Evolutionary conservation across 2,888 invertebrate species (phyloP).

Genomic region (Mechanitis messenoides): DNA sequence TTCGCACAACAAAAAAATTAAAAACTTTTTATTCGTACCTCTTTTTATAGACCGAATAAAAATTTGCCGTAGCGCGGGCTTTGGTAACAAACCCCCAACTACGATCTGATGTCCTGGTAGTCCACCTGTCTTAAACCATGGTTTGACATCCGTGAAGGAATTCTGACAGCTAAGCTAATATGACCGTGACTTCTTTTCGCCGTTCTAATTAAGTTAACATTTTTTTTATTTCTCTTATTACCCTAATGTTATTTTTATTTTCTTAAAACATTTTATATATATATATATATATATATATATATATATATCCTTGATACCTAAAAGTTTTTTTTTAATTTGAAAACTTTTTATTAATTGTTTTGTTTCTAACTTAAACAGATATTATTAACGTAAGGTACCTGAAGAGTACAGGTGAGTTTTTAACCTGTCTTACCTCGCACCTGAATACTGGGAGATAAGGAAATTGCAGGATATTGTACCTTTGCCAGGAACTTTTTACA

Average conservation of each 20-base stretch:
- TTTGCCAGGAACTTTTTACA: constrained; percentile 40
- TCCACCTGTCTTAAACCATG: constrained; percentile 65
- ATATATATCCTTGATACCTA: too few species aligned
- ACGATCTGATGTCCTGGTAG: constrained; percentile 54
- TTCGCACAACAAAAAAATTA: too few species aligned
- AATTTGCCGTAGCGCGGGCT: not conserved
- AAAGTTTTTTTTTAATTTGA: too few species aligned
- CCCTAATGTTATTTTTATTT: too few species aligned
- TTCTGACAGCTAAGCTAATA: constrained; percentile 60
- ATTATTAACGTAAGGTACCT: not conserved
- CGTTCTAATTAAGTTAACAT: not conserved
- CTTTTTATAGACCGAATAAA: not conserved
- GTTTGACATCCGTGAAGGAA: constrained; percentile 68
- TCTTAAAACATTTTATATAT: too few species aligned
- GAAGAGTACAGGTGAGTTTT: constrained; percentile 53
- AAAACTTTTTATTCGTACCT: not conserved
- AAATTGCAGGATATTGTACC: constrained; percentile 44
- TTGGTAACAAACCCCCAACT: constrained; percentile 30
- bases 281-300: too few species aligned
- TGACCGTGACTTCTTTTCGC: constrained; percentile 1
- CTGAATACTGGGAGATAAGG: constrained; percentile 61
- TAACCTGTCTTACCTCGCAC: constrained; percentile 69
- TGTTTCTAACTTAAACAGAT: too few species aligned
- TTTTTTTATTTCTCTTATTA: too few species aligned
- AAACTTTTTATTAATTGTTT: too few species aligned